Conservation (phyloP, 2,113 vertebrate species). For the Danionella cerebrum region DNA sequence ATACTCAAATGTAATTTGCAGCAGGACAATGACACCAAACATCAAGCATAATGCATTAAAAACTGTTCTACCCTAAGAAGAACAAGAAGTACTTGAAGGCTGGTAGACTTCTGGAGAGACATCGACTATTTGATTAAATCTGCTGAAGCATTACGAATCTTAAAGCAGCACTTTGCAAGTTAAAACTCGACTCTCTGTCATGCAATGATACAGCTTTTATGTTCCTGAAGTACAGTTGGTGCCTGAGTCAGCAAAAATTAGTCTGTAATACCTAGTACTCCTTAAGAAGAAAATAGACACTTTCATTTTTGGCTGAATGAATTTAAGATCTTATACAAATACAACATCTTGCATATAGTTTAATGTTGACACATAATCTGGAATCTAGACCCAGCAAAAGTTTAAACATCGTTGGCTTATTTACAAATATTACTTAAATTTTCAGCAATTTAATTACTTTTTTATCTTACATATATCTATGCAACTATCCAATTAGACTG, state of each 20-base stretch:
- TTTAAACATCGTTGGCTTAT: too few species aligned
- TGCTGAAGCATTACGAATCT: conserved; percentile 24
- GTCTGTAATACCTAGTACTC: conserved; percentile 4
- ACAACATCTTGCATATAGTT: too few species aligned
- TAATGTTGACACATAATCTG: too few species aligned
- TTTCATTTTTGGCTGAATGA: conserved; percentile 21
- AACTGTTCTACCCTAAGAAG: too few species aligned
- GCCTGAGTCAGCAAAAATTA: conserved; percentile 20
- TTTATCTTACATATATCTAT: too few species aligned
- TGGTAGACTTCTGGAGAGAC: background rate
- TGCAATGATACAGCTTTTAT: conserved; percentile 8
- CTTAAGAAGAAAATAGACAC: background rate
- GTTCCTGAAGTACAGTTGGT: background rate
- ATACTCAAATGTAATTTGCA: too few species aligned
- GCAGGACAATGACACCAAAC: too few species aligned
- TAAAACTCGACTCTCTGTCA: conserved; percentile 7
- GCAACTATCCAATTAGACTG: too few species aligned
- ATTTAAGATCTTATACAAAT: conserved; percentile 2
- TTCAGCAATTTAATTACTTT: too few species aligned
- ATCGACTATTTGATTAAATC: conserved; percentile 8
- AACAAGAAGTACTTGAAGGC: background rate
- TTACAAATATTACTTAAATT: too few species aligned
- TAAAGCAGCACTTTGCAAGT: conserved; percentile 23
- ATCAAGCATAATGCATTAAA: too few species aligned
- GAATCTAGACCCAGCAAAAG: too few species aligned